Evolutionary conservation across 1,140 invertebrate genomes (phyloP).

Genomic region (Triops longicaudatus): DNA sequence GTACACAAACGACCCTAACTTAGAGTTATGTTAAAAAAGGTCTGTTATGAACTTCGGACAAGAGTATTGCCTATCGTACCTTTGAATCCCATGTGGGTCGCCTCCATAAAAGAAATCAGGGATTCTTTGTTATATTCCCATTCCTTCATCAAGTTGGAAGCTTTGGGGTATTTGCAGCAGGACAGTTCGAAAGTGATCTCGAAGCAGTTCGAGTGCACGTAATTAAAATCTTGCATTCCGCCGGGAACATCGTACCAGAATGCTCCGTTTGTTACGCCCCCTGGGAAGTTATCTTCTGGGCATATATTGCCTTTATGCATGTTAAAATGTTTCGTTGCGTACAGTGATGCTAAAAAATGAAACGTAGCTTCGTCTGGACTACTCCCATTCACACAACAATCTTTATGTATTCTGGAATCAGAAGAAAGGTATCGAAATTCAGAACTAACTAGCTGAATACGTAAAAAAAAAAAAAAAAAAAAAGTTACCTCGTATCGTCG

Average conservation of each 20-base stretch:
- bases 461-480: too few species aligned
- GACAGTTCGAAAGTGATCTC: constrained; percentile 56
- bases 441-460: not conserved
- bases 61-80: too few species aligned
- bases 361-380: constrained; percentile 39
- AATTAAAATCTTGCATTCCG: constrained; percentile 58
- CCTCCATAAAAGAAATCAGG: constrained; percentile 48
- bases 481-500: constrained; percentile 35
- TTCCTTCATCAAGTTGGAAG: constrained; percentile 42
- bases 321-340: constrained; percentile 38
- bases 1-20: too few species aligned
- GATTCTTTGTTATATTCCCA: constrained; percentile 53
- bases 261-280: constrained; percentile 42
- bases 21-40: too few species aligned
- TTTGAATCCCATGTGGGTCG: constrained; percentile 45
- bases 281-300: constrained; percentile 36
- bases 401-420: constrained; percentile 18
- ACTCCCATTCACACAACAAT: constrained; percentile 33
- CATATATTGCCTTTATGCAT: constrained; percentile 39
- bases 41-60: too few species aligned
- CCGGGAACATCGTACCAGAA: constrained; percentile 43
- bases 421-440: not conserved
- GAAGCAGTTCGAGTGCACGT: constrained; percentile 51
- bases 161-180: constrained; percentile 51
- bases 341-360: constrained; percentile 34